Percentiles rank a stretch among this genome's conserved stretches.
phyloP scores from a whole-genome alignment of 1,140 invertebrate species.

The Drosophila tristis region DNA sequence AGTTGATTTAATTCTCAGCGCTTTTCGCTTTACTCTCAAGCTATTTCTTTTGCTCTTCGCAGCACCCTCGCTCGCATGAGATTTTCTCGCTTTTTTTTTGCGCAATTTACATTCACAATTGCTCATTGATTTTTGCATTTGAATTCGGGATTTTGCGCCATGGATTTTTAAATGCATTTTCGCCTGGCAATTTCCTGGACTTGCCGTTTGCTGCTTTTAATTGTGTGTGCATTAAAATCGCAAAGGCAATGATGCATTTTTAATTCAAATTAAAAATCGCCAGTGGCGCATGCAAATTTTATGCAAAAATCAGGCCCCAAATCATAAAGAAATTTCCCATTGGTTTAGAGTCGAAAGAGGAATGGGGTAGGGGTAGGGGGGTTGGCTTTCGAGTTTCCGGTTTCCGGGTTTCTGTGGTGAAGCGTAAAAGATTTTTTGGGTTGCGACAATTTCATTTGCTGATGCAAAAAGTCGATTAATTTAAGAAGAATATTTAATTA shows the following conservation, averaged over 20 bases:
- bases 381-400: not conserved
- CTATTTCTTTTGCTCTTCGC: constrained; percentile 16
- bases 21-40: constrained; percentile 24
- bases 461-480: constrained; percentile 50
- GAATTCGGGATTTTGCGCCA: constrained; percentile 51
- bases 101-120: constrained; percentile 71
- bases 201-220: constrained; percentile 64
- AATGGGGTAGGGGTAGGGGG: not conserved
- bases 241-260: constrained; percentile 72
- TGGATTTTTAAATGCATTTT: constrained; percentile 68
- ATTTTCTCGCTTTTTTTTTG: constrained; percentile 16
- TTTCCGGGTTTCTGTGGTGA: constrained; percentile 26
- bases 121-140: constrained; percentile 75
- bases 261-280: constrained; percentile 76
- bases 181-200: constrained; percentile 71
- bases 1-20: constrained; percentile 53
- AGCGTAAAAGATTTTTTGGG: constrained; percentile 45
- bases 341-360: not conserved
- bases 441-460: constrained; percentile 47
- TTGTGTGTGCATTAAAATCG: constrained; percentile 76
- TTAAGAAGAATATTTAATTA: constrained; percentile 43
- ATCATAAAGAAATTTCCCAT: not conserved
- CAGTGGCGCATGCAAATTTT: constrained; percentile 31
- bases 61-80: not conserved
- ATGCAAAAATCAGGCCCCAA: constrained; percentile 39